These are phyloP conservation scores for Acromyrmex charruanus DNA, from an alignment of 1,140 invertebrate species.

Conservation along the genomic window DNA sequence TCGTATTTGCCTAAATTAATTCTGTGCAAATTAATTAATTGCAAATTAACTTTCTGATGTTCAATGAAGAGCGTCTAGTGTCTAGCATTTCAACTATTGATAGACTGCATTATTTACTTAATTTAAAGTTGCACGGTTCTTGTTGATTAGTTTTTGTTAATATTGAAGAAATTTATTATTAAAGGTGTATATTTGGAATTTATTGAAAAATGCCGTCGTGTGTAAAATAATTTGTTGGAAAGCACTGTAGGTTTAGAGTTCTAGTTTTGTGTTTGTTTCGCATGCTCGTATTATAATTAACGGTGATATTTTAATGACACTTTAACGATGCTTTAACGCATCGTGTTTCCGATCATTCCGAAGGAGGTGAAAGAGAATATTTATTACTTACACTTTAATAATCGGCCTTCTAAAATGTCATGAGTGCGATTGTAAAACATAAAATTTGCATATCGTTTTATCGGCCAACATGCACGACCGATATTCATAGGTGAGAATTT, in stretches of 20 bases:
- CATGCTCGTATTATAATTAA: constrained; percentile 69
- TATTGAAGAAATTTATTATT: not conserved
- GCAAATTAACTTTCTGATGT: not conserved
- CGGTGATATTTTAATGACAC: constrained; percentile 70
- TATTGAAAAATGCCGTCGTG: not conserved
- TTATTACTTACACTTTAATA: constrained; percentile 51
- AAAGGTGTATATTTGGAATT: not conserved
- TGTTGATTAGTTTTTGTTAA: not conserved
- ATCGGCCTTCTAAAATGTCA: constrained; percentile 41
- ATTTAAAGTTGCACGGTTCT: not conserved
- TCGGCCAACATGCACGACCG: not conserved
- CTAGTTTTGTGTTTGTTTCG: constrained; percentile 52
- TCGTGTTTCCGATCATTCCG: constrained; percentile 48
- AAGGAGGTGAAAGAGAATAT: constrained; percentile 14
- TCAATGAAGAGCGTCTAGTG: not conserved
- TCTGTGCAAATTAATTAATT: not conserved
- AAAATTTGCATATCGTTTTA: constrained; percentile 50
- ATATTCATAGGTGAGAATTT: constrained; percentile 9
- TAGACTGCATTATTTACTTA: not conserved
- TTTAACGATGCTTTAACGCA: constrained; percentile 75
- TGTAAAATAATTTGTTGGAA: constrained; percentile 21
- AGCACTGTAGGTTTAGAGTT: not conserved
- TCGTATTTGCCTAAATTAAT: not conserved
- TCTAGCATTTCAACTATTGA: not conserved
- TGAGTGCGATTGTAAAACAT: not conserved